Percentiles rank a stretch among this genome's conserved stretches.
These are phyloP conservation scores for Pluvianellus socialis DNA, from an alignment of 2,113 vertebrate species.

Conservation along the genomic window DNA sequence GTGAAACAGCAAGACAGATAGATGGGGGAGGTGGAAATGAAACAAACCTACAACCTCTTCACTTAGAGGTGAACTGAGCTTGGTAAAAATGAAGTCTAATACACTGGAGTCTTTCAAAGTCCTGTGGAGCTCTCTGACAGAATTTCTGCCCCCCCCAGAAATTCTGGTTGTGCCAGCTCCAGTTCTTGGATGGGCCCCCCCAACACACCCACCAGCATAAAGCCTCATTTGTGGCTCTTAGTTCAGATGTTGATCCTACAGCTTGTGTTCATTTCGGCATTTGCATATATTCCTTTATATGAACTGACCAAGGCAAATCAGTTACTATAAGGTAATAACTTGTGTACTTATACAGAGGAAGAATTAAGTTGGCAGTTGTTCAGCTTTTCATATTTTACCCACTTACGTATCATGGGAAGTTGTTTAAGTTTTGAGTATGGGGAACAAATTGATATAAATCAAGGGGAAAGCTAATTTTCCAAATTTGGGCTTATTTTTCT, in stretches of 20 bases:
- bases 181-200: not conserved
- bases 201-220: not conserved
- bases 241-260: not conserved
- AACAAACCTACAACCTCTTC: not conserved
- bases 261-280: slow-evolving; percentile 49
- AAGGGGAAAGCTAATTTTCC: slow-evolving; percentile 28
- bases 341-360: not conserved
- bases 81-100: not conserved
- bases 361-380: slow-evolving; percentile 18
- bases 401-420: not conserved
- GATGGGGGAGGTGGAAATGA: accelerated
- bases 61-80: not conserved
- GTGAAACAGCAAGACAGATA: not conserved
- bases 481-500: slow-evolving; percentile 17
- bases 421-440: not conserved
- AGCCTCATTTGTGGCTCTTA: not conserved
- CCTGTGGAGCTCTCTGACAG: not conserved
- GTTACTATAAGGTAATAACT: slow-evolving; percentile 9
- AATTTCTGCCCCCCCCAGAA: not conserved
- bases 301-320: slow-evolving; percentile 27
- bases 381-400: slow-evolving; percentile 3
- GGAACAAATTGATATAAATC: not conserved
- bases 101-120: not conserved
- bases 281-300: slow-evolving; percentile 14
- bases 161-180: not conserved